Base-by-base conservation (phyloP, 2,888 invertebrate genomes). In the Strigamia crassipes region DNA sequence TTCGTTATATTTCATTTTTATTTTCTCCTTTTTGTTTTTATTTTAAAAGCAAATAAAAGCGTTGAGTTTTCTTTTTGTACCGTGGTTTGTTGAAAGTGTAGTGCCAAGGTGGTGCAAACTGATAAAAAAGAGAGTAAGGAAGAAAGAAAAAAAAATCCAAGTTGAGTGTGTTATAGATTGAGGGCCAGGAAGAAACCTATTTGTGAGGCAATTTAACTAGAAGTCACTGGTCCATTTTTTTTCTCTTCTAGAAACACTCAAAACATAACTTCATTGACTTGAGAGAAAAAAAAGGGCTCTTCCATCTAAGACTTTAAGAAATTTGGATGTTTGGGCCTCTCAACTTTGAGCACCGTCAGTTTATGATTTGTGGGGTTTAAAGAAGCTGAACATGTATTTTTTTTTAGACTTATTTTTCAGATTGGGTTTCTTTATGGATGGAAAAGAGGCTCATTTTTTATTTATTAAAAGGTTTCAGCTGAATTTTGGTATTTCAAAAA, bases 121-220 rank as follows among this genome's bases (percentile, higher is more conserved):
- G 73, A 73, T 73, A 73, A 73, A 73, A 73, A 73, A n/a, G 18
- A 18, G 8, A 21, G 12, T 10, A 31, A 31, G 31, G 31, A 13
- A 73, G 31, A 27, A 27, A n/a, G n/a, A n/a, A 27, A 31, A 73
- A 66, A 73, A 73, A 73, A 13, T 10, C 23, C 23, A 27, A 12
- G 13, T 73, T 73, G 27, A 31, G 73, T 31, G 73, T 73, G 73
- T 73, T 73, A 73, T 12, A 73, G n/a, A 31, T 31, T 12, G 73
- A 73, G 73, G 73, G 73, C 31, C 73, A 73, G n/a, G 27, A 73
- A 31, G 73, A 31, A 31, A 31, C 56, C 27, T 73, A 73, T 73
- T 73, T 73, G 73, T 73, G 73, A 73, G 73, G 73, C 73, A 73
- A 73, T 73, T 73, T 73, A 73, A 73, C 73, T 31, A 73, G 73